Conservation (phyloP, 1,140 invertebrate species). For the Heliothis virescens region DNA sequence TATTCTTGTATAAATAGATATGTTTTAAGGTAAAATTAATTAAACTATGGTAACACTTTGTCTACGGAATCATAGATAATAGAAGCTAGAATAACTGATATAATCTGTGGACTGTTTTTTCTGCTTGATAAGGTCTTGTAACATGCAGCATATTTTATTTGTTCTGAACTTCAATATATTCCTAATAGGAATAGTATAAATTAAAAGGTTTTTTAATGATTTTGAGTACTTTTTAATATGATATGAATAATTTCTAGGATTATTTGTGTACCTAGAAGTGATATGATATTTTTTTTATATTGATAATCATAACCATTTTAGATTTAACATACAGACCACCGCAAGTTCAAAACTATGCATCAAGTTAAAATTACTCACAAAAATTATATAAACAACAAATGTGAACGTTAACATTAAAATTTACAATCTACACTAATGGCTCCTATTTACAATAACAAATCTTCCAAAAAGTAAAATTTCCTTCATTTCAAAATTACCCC, state of each 20-base stretch:
- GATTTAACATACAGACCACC: neutral
- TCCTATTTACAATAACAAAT: neutral
- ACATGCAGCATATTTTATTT: constrained; percentile 13
- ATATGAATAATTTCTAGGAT: constrained; percentile 8
- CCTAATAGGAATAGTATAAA: neutral
- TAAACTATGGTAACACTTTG: constrained; percentile 83
- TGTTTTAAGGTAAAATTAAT: constrained; percentile 77
- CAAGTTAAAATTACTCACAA: constrained; percentile 36
- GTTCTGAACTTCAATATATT: neutral
- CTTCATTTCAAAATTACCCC: neutral
- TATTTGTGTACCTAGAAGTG: constrained; percentile 10
- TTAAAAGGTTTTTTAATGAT: neutral
- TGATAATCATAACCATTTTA: neutral
- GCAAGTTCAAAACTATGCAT: constrained; percentile 26
- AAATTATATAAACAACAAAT: constrained; percentile 57
- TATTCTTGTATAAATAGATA: constrained; percentile 79
- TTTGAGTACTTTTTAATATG: constrained; percentile 23
- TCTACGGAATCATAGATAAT: constrained; percentile 64
- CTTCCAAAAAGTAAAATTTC: neutral
- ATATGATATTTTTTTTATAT: constrained; percentile 30
- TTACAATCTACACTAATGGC: constrained; percentile 39
- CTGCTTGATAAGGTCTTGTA: constrained; percentile 19
- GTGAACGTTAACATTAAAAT: constrained; percentile 59
- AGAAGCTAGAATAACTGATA: constrained; percentile 45
- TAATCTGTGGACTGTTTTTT: constrained; percentile 18